Evolutionary conservation across 2,797 vertebrate genomes (phyloP), one percentile per base, ranked within the genome.

Genomic region (Picus viridis): DNA sequence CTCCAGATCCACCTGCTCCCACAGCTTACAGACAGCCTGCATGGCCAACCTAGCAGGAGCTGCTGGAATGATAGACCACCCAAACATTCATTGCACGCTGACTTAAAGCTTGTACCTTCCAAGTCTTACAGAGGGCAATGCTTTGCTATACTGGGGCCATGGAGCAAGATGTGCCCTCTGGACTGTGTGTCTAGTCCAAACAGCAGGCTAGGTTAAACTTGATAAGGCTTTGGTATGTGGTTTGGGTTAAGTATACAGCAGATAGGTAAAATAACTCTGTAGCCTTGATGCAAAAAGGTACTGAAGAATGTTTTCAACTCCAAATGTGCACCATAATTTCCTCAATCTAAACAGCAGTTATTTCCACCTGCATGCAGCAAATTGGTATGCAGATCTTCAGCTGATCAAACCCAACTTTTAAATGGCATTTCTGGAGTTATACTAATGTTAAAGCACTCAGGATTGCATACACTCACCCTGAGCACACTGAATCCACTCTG

Each of bases 81-180:
- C 41, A 68, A 47, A 16, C 0, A 0, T 57, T 62, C 19, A 2
- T 0, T 1, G 61, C 29, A 34, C 20, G 1, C 32, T 51, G 64
- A n/a, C 10, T 65, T 34, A 26, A 4, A 53, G 51, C 9, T 2
- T 3, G 19, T 47, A 29, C 57, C 26, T 63, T 81, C 39, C 26
- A 27, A 1, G 8, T 30, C 34, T 29, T 61, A 36, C 7, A 53
- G 34, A 43, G n/a, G 27, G 17, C 57, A 53, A 2, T 4, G 0
- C 7, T 78, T 69, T 13, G 36, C 75, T 53, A 2, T 53, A 3
- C 7, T 1, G 1, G 26, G 0, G 0, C 63, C 0, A 0, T 30
- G 61, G 75, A 79, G n/a, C 17, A 53, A 47, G n/a, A 10, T 49
- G 29, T 69, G 58, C 45, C 54, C 0, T 11, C 61, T 72, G 78